These are phyloP conservation scores for Rhinolophus sinicus DNA, from an alignment of 2,113 vertebrate species.

Conservation along the genomic window DNA sequence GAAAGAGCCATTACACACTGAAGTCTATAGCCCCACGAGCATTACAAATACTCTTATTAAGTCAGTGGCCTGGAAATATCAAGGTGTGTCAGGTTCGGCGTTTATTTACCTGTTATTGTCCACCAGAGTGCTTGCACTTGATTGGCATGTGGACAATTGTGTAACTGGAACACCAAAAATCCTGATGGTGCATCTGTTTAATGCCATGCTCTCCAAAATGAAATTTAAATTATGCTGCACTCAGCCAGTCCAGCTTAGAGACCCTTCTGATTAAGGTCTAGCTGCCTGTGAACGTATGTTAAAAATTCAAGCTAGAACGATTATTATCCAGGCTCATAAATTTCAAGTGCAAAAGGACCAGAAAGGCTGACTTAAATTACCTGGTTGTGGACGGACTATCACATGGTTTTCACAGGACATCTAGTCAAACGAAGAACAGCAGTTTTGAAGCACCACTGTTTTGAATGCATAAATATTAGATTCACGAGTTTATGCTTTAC, in stretches of 20 bases:
- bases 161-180: slow-evolving; percentile 77
- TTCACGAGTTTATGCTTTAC: not conserved
- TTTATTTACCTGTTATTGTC: slow-evolving; percentile 75
- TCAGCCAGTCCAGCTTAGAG: slow-evolving; percentile 67
- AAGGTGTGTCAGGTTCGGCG: slow-evolving; percentile 53
- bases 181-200: slow-evolving; percentile 74
- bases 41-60: slow-evolving; percentile 73
- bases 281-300: slow-evolving; percentile 68
- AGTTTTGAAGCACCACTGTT: slow-evolving; percentile 30
- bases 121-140: slow-evolving; percentile 56
- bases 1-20: slow-evolving; percentile 55
- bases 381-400: not conserved
- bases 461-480: slow-evolving; percentile 61
- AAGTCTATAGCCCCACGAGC: slow-evolving; percentile 54
- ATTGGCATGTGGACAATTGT: slow-evolving; percentile 76
- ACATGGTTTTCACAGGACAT: slow-evolving; percentile 24
- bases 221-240: slow-evolving; percentile 74
- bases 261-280: slow-evolving; percentile 67
- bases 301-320: slow-evolving; percentile 66
- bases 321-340: slow-evolving; percentile 46
- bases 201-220: slow-evolving; percentile 68
- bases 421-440: slow-evolving; percentile 32
- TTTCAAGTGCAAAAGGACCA: slow-evolving; percentile 55
- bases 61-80: slow-evolving; percentile 67
- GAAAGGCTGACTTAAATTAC: slow-evolving; percentile 40